Evolutionary conservation across 2,888 invertebrate species (phyloP), one percentile per base, ranked within the genome.

Genomic region (Exephanes ischioxanthus): DNA sequence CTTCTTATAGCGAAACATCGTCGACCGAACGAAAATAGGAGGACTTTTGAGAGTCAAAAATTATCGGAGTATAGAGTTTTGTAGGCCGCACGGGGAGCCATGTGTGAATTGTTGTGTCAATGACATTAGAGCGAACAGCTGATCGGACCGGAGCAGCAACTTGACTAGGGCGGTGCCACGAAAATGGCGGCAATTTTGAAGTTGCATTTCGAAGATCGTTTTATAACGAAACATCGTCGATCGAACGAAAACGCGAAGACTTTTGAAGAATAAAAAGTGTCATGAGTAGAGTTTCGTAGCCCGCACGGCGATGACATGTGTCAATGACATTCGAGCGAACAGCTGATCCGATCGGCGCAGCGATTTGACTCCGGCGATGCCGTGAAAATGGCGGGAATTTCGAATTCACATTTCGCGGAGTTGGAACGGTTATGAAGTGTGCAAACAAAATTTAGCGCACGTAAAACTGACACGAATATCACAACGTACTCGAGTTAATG

Each of bases 21-120:
- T 58, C 14, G 67, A 11, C 1, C 16, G n/a, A 3, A 48, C 4
- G 6, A 73, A n/a, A 37, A 70, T 19, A 48, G 26, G 66, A 68
- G 19, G 16, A 79, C 58, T 51, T 30, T 9, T 4, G n/a, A 68
- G 66, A n/a, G 73, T 55, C 14, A 58, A 68, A 9, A 66, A 67
- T 48, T 41, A 66, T 77, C n/a, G 61, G n/a, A 33, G 14, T 80
- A 71, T 83, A 76, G 48, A 26, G 51, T 77, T 75, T 73, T 66
- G 63, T 63, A 33, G 51, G 63, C 33, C 30, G 33, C 33, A 48
- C 53, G 33, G 58, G 58, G 55, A 55, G 80, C 79, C 84, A 77
- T 79, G 83, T 83, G 84, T 83, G 80, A 85, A 81, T 19, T 79
- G 77, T 70, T 41, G 33, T 33, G 33, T 75, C 76, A 76, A 66